Evolutionary conservation across 2,113 vertebrate species (phyloP), one percentile per base, ranked within the genome.

Genomic region (Pongo pygmaeus): DNA sequence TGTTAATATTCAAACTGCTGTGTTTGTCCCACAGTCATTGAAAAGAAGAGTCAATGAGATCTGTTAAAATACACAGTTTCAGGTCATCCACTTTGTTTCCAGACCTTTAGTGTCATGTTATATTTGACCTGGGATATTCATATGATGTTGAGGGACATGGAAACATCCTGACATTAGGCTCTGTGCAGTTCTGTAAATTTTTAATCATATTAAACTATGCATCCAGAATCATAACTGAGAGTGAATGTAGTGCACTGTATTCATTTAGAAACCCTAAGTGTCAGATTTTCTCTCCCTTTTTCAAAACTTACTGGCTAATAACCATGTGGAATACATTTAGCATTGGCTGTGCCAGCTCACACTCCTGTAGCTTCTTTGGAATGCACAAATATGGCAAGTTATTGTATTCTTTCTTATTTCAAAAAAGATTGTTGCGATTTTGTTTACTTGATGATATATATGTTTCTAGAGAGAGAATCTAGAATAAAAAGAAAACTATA

Each of bases 41-140:
- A 55, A 95, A 93, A 84, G 78, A 92, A 77, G n/a, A 69, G 92
- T 94, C 94, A 78, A 11, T 86, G 92, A 95, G 93, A 95, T 93
- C 86, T 96, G 69, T 70, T 97, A 94, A 87, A 92, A 72, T 12
- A 84, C 78, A 43, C 8, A 96, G 69, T 78, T 96, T 87, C 38
- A 46, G 40, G 93, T 55, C 72, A 80, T 83, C 70, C 46, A 52
- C 78, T 97, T 97, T 87, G 79, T 95, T 86, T 97, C 61, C 57
- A 93, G 93, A 92, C 69, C 70, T 85, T 96, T 93, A 92, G 38
- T 87, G 94, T 94, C 93, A 94, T 96, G 83, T 97, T 84, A 48
- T 90, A 97, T 94, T 98, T 98, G 98, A 98, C 93, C 95, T 93
- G n/a, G 55, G 69, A 74, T 97, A 94, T 93, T 98, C 89, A 89